A percentile compares a stretch with the other conserved stretches of the same genome.
phyloP scores from a whole-genome alignment of 2,797 vertebrate genomes.

The Limosa lapponica region DNA sequence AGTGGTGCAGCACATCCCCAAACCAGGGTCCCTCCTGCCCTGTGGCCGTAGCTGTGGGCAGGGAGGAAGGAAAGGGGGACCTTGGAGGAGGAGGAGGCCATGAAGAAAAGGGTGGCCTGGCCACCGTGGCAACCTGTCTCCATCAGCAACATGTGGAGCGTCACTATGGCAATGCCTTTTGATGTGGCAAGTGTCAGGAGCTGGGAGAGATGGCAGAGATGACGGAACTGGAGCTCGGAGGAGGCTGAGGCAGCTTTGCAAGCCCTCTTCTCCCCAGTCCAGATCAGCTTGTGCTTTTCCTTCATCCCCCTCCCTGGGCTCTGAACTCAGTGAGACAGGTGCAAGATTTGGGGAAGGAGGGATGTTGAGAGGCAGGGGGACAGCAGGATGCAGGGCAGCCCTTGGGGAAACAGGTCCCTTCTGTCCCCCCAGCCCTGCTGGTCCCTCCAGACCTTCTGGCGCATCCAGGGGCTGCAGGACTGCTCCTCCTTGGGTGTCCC shows the following conservation, averaged over 20 bases:
- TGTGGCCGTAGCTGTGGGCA: not conserved
- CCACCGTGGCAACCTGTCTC: not conserved
- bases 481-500: not conserved
- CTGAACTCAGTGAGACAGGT: not conserved
- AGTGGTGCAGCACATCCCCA: not conserved
- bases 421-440: not conserved
- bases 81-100: not conserved
- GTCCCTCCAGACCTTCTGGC: not conserved
- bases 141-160: conserved; percentile 66
- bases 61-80: not conserved
- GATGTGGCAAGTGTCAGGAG: conserved; percentile 72
- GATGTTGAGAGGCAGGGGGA: not conserved
- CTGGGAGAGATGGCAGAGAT: conserved; percentile 46
- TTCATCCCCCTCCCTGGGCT: not conserved
- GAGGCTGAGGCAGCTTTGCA: not conserved
- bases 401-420: not conserved
- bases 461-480: not conserved
- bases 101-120: not conserved
- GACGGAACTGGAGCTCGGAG: not conserved
- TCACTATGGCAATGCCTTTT: conserved; percentile 75
- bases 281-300: not conserved
- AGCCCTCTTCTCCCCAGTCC: not conserved
- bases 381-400: not conserved
- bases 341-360: not conserved
- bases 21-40: not conserved